A percentile compares a stretch with the other conserved stretches of the same genome.
phyloP scores from a whole-genome alignment of 2,888 invertebrate species.

The Synanthedon myopaeformis region DNA sequence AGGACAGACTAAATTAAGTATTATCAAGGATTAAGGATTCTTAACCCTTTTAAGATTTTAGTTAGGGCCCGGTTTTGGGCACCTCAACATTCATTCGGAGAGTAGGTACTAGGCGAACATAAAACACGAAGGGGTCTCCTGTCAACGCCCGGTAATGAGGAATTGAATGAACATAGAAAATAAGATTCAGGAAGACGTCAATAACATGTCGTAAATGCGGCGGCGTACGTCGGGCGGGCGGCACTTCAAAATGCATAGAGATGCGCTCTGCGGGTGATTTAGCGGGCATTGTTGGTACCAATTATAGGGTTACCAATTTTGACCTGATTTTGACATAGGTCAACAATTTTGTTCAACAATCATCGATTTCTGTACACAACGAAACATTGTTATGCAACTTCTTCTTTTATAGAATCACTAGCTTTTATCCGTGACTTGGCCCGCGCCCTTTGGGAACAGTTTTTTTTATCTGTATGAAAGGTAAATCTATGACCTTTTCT shows the following conservation, averaged over 20 bases:
- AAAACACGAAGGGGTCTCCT: conserved; percentile 4
- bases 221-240: conserved; percentile 11
- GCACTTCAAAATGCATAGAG: conserved; percentile 28
- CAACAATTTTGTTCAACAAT: neutral
- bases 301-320: conserved; percentile 32
- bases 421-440: no score
- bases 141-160: conserved; percentile 2
- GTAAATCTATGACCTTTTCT: no score
- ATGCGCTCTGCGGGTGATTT: conserved; percentile 54
- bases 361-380: neutral
- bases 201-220: conserved; percentile 7
- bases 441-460: no score
- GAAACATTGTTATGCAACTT: neutral
- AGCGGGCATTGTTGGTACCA: conserved; percentile 37
- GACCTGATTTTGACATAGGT: conserved; percentile 8
- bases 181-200: conserved; percentile 22
- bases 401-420: neutral
- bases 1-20: no score
- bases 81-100: conserved; percentile 6
- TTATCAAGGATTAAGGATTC: no score
- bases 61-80: no score
- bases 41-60: no score
- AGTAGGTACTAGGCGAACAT: conserved; percentile 24
- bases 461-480: no score
- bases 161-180: conserved; percentile 4